Conservation (phyloP, 2,888 invertebrate genomes). For the Hydropsyche betteni region DNA sequence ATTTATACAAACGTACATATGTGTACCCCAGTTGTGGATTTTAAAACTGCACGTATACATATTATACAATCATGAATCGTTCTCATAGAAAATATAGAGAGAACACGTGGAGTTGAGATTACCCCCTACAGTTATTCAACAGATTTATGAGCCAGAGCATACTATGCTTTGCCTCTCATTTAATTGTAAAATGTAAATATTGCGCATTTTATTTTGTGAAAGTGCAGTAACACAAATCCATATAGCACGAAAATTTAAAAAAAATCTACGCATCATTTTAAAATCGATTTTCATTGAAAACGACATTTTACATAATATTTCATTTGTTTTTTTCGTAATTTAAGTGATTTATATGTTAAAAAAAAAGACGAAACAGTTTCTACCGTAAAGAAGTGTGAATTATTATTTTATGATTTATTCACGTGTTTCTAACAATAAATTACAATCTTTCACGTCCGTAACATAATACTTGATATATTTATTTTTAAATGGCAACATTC, state of each 20-base stretch:
- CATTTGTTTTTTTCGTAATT: too few relatives aligned
- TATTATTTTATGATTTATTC: constrained; percentile 31
- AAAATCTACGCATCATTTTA: too few relatives aligned
- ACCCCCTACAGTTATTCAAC: constrained; percentile 39
- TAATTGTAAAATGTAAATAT: constrained; percentile 43
- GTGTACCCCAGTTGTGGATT: background rate
- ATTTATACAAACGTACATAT: background rate
- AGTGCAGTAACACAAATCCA: too few relatives aligned
- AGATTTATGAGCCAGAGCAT: constrained; percentile 44
- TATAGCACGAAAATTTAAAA: too few relatives aligned
- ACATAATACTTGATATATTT: constrained; percentile 25
- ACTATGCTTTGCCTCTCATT: constrained; percentile 42
- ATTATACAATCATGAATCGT: background rate
- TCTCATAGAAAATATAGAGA: constrained; percentile 6
- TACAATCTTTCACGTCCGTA: constrained; percentile 8
- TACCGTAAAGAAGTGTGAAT: constrained; percentile 23
- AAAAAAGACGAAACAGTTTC: constrained; percentile 5
- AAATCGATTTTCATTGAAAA: too few relatives aligned
- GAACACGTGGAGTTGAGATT: constrained; percentile 35
- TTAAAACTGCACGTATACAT: background rate
- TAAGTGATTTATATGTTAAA: background rate
- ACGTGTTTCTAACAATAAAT: constrained; percentile 12
- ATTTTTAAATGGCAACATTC: constrained; percentile 16
- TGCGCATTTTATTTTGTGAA: too few relatives aligned
- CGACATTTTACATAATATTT: too few relatives aligned